Percentiles rank a stretch among this genome's conserved stretches.
Evolutionary conservation across 2,888 invertebrate species (phyloP).

Genomic region (Actias luna): DNA sequence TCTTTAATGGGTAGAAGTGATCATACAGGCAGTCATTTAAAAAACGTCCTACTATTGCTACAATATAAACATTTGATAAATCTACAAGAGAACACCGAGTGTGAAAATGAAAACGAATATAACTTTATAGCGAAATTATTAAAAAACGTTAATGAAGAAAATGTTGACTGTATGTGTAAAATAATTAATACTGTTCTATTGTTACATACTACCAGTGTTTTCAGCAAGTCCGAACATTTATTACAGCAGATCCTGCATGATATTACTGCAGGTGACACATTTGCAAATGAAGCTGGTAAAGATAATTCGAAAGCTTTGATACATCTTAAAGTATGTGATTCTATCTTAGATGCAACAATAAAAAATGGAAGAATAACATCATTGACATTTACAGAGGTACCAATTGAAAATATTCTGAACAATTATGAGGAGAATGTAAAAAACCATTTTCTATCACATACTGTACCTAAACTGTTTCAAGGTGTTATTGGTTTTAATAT

Average conservation of each 20-base stretch:
- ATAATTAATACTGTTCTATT: conserved; percentile 53
- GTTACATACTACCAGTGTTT: conserved; percentile 49
- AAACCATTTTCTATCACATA: conserved; percentile 57
- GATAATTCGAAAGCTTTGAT: conserved; percentile 32
- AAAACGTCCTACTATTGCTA: conserved; percentile 54
- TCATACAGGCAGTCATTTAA: conserved; percentile 52
- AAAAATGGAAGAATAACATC: conserved; percentile 39
- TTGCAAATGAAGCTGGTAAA: conserved; percentile 21
- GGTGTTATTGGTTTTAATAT: conserved; percentile 53
- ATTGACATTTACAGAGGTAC: conserved; percentile 52
- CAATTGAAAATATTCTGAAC: conserved; percentile 54
- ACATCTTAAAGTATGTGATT: conserved; percentile 53
- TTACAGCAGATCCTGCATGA: conserved; percentile 63
- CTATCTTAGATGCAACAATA: conserved; percentile 55
- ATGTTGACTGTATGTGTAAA: conserved; percentile 53
- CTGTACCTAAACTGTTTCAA: conserved; percentile 57
- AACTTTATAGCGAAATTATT: conserved; percentile 58
- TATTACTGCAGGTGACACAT: conserved; percentile 35
- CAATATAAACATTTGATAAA: conserved; percentile 70
- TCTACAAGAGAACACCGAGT: conserved; percentile 59
- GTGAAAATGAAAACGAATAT: conserved; percentile 61
- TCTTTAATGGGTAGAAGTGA: conserved; percentile 51
- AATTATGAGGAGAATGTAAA: conserved; percentile 50
- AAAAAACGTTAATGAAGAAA: conserved; percentile 41
- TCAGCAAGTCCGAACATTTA: conserved; percentile 67